A percentile compares a stretch with the other conserved stretches of the same genome.
Evolutionary conservation across 1,140 invertebrate genomes (phyloP).

Genomic region (Holotrichia oblita): DNA sequence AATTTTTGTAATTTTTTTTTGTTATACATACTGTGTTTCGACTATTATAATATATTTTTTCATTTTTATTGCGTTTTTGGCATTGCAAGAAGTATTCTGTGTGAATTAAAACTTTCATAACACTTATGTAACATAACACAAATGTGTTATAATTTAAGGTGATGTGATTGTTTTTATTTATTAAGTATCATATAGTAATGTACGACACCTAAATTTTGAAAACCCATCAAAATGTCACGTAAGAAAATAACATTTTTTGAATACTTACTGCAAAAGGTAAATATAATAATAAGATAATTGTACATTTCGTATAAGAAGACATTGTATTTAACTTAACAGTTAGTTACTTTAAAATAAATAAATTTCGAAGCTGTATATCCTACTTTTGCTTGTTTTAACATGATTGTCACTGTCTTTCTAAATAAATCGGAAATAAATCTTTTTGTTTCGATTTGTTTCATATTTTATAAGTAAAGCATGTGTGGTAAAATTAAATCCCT

Average conservation of each 20-base stretch:
- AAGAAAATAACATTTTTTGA: too few relatives aligned
- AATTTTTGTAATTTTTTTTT: slow-evolving; percentile 1
- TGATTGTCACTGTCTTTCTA: neutral
- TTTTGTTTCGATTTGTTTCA: too few relatives aligned
- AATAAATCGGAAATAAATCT: too few relatives aligned
- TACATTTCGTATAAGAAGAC: neutral
- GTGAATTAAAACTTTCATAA: too few relatives aligned
- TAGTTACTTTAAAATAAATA: neutral
- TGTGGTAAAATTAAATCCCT: too few relatives aligned
- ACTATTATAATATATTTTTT: neutral
- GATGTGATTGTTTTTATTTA: too few relatives aligned
- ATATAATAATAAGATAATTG: neutral
- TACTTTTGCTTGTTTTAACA: neutral
- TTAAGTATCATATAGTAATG: too few relatives aligned
- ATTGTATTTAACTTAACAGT: neutral
- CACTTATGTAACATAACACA: too few relatives aligned
- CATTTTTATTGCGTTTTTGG: neutral
- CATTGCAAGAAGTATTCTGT: neutral
- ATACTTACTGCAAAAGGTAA: neutral
- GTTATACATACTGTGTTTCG: neutral
- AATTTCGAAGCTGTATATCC: neutral
- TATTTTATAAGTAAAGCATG: too few relatives aligned
- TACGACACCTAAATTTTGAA: too few relatives aligned
- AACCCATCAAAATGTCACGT: too few relatives aligned
- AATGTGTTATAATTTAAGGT: too few relatives aligned